Conservation (phyloP, 2,113 vertebrate species). For the Nyctereutes procyonoides region DNA sequence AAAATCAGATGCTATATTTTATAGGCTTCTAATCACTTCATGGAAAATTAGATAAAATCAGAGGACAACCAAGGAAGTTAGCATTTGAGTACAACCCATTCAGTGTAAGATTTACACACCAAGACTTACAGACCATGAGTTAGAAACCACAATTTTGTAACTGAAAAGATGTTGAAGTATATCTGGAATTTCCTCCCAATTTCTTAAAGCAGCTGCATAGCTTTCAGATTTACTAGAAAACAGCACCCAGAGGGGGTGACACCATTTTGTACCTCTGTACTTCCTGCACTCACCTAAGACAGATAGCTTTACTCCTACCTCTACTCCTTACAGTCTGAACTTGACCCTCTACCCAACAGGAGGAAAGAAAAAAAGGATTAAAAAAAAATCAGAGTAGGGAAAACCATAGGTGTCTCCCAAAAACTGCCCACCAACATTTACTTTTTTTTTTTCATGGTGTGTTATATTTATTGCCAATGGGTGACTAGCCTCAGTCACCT, state of each 20-base stretch:
- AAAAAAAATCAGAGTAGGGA: background rate
- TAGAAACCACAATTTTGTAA: background rate
- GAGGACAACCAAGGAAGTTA: background rate
- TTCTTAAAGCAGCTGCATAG: background rate
- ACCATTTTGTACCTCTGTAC: background rate
- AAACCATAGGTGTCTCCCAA: background rate
- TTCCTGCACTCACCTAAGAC: conserved; percentile 40
- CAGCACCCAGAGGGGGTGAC: background rate
- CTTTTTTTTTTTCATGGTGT: background rate
- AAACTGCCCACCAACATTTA: background rate
- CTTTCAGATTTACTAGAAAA: background rate
- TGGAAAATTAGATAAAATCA: background rate
- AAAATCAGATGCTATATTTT: background rate
- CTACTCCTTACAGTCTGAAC: background rate
- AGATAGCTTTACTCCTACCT: background rate
- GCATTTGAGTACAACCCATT: background rate
- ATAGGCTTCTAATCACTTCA: background rate
- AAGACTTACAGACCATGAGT: background rate
- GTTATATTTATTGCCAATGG: conserved; percentile 28
- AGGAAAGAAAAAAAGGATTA: background rate
- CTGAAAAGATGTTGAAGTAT: background rate
- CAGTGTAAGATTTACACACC: background rate
- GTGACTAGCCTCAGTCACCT: conserved; percentile 14
- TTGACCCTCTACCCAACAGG: background rate
- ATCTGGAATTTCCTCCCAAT: background rate